These are phyloP conservation scores for Muscicapa striata DNA, from an alignment of 2,797 vertebrate genomes.

Conservation along the genomic window DNA sequence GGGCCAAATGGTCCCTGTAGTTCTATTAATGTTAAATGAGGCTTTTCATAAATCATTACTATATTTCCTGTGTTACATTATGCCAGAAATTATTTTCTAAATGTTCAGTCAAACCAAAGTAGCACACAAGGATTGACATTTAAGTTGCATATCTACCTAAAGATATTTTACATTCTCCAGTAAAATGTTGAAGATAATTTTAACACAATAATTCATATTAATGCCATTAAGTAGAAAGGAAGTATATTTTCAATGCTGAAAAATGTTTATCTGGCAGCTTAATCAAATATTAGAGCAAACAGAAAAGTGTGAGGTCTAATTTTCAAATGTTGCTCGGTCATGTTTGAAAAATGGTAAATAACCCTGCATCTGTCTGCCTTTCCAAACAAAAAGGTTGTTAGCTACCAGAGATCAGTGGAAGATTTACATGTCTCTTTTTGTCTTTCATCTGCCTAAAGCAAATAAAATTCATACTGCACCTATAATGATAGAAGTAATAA, in stretches of 20 bases:
- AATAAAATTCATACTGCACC: not conserved
- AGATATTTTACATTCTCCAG: not conserved
- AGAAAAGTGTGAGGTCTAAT: not conserved
- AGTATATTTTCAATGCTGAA: not conserved
- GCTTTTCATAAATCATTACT: slow-evolving; percentile 51
- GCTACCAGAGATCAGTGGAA: not conserved
- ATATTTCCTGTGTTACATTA: not conserved
- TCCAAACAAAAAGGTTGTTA: not conserved
- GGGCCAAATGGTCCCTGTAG: not conserved
- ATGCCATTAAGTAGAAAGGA: not conserved
- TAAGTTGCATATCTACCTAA: not conserved
- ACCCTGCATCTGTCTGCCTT: not conserved
- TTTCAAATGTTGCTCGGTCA: not conserved
- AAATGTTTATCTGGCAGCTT: not conserved
- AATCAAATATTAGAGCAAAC: slow-evolving; percentile 22
- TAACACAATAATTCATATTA: not conserved
- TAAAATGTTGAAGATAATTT: not conserved
- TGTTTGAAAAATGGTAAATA: not conserved
- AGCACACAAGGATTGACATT: not conserved
- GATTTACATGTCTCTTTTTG: not conserved
- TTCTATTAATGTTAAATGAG: slow-evolving; percentile 57
- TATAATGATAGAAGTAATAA: slow-evolving; percentile 28
- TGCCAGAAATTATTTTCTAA: not conserved
- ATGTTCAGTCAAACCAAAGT: not conserved
- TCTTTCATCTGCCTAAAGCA: slow-evolving; percentile 6